phyloP scores from a whole-genome alignment of 2,797 vertebrate genomes.

The Alcedo quadribrachys region DNA sequence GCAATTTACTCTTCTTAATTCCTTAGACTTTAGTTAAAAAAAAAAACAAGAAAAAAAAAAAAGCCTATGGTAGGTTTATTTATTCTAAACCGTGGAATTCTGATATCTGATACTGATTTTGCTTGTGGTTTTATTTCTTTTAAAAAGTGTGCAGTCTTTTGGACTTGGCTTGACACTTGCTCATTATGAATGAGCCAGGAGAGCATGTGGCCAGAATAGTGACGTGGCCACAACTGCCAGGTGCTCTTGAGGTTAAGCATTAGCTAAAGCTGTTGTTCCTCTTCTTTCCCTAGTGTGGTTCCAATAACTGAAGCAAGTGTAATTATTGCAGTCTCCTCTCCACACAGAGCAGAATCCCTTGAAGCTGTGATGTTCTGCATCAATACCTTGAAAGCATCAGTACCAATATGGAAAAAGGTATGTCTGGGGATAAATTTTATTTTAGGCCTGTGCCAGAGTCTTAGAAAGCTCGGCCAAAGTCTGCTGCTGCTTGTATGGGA shows the following conservation, averaged over 20 bases:
- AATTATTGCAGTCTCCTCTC: slow-evolving; percentile 89
- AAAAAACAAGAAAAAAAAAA: background rate
- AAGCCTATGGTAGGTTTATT: background rate
- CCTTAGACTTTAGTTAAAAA: background rate
- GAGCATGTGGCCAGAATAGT: slow-evolving; percentile 24
- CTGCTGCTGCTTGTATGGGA: background rate
- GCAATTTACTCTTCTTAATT: background rate
- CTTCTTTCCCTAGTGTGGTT: slow-evolving; percentile 79
- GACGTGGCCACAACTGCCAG: slow-evolving; percentile 26
- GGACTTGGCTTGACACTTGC: slow-evolving; percentile 43
- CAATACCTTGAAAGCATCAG: slow-evolving; percentile 84
- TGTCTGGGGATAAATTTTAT: background rate
- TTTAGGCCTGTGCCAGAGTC: background rate
- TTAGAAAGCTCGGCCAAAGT: background rate
- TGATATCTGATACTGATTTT: slow-evolving; percentile 32
- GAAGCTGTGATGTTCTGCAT: slow-evolving; percentile 87
- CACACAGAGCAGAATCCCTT: slow-evolving; percentile 86
- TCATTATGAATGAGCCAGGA: slow-evolving; percentile 51
- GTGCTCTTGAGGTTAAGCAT: slow-evolving; percentile 2
- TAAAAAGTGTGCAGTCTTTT: slow-evolving; percentile 38
- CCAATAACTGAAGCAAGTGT: slow-evolving; percentile 90
- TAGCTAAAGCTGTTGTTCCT: slow-evolving; percentile 23
- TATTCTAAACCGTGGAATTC: slow-evolving; percentile 25
- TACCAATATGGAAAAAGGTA: slow-evolving; percentile 97
- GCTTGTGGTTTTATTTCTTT: slow-evolving; percentile 45